Conservation (phyloP, 1,140 invertebrate genomes). For the Batillaria attramentaria region DNA sequence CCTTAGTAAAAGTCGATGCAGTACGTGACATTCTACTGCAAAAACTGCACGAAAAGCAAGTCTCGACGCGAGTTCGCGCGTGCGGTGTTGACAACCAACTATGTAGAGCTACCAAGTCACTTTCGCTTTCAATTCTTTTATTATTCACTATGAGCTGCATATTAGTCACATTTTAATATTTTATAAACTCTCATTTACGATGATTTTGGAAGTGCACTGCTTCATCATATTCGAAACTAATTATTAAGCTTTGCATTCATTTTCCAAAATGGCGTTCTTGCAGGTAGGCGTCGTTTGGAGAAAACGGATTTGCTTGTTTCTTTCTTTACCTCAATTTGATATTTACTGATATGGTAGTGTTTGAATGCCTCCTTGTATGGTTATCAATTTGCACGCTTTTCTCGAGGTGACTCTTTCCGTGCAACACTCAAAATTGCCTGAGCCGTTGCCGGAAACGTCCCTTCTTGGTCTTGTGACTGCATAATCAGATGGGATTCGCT, state of each 20-base stretch:
- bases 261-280: slow-evolving; percentile 53
- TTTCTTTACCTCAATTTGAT: no score
- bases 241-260: background rate
- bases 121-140: background rate
- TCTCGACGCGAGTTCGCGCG: slow-evolving; percentile 46
- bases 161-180: no score
- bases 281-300: slow-evolving; percentile 67
- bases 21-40: slow-evolving; percentile 51
- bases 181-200: no score
- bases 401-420: no score
- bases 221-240: background rate
- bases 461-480: no score
- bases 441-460: no score
- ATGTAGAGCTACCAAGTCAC: background rate
- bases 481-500: no score
- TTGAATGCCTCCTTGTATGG: no score
- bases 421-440: no score
- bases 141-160: background rate
- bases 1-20: slow-evolving; percentile 49
- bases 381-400: no score
- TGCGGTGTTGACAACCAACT: slow-evolving; percentile 17
- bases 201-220: background rate
- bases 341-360: no score
- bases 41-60: slow-evolving; percentile 36
- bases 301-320: no score